Conservation (phyloP, 2,797 vertebrate genomes). For the Poliocrania exsul region DNA sequence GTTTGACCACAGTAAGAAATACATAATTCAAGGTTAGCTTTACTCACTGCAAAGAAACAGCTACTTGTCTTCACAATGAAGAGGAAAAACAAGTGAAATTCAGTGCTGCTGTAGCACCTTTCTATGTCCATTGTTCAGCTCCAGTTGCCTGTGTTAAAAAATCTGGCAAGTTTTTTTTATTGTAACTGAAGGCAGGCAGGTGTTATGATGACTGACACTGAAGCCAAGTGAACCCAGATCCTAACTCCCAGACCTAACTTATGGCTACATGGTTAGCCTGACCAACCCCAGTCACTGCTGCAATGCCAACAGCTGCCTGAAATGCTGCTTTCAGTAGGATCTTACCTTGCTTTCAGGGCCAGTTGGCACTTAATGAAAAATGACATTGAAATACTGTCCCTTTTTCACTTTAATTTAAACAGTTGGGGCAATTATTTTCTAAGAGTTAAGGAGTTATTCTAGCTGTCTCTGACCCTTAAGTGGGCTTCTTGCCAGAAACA, state of each 20-base stretch:
- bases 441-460: background rate
- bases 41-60: background rate
- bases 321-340: background rate
- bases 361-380: background rate
- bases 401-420: background rate
- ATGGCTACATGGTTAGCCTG: background rate
- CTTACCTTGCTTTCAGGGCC: background rate
- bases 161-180: background rate
- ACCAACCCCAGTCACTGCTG: background rate
- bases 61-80: background rate
- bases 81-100: background rate
- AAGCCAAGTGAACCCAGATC: background rate
- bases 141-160: background rate
- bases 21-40: background rate
- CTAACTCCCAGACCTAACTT: background rate
- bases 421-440: background rate
- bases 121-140: background rate
- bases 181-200: background rate
- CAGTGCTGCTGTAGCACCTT: background rate
- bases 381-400: background rate
- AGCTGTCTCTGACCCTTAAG: background rate
- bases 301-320: background rate
- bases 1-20: background rate
- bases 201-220: background rate
- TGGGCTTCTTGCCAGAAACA: background rate